phyloP scores from a whole-genome alignment of 2,888 invertebrate genomes.

The Xanthia icteritia region DNA sequence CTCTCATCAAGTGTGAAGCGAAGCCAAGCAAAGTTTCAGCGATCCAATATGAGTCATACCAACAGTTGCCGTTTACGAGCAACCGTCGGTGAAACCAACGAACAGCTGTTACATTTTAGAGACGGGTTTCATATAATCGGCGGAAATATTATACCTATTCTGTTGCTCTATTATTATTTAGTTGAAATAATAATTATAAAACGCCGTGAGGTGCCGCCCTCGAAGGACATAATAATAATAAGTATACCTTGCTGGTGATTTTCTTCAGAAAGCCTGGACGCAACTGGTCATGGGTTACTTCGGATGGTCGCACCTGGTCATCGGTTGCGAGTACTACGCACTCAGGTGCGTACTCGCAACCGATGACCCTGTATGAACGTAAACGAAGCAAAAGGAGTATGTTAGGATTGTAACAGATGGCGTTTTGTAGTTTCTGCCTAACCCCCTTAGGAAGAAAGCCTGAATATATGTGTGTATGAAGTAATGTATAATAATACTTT shows the following conservation, averaged over 20 bases:
- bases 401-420: background rate
- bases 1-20: background rate
- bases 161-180: slow-evolving; percentile 9
- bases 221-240: background rate
- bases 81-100: slow-evolving; percentile 4
- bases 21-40: slow-evolving; percentile 17
- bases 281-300: too few species aligned
- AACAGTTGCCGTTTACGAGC: slow-evolving; percentile 20
- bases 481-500: slow-evolving; percentile 1
- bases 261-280: background rate
- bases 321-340: too few species aligned
- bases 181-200: background rate
- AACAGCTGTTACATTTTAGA: slow-evolving; percentile 30
- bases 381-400: background rate
- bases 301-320: too few species aligned
- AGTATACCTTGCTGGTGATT: too few species aligned
- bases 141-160: background rate
- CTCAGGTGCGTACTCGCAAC: too few species aligned
- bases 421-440: too few species aligned
- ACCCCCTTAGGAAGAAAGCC: too few species aligned
- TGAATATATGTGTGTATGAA: too few species aligned
- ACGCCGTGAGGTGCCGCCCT: background rate
- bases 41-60: slow-evolving; percentile 22
- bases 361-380: background rate
- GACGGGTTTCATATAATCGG: slow-evolving; percentile 11